Conservation (phyloP, 2,888 invertebrate genomes). For the Drosophila villosipedis region DNA sequence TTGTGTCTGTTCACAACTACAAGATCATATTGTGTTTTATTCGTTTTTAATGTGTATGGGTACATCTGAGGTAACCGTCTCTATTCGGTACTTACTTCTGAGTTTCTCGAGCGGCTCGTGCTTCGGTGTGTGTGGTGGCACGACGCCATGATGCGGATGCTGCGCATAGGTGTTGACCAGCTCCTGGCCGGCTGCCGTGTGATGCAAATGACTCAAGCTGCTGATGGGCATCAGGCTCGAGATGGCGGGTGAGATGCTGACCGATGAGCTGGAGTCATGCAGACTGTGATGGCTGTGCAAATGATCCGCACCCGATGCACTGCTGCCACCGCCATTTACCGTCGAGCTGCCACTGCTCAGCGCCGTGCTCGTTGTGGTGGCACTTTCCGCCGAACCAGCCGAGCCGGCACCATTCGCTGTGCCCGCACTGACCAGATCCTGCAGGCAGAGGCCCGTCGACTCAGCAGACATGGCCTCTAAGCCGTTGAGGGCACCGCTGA, state of each 20-base stretch:
- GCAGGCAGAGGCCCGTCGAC: conserved; percentile 88
- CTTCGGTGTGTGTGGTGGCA: conserved; percentile 87
- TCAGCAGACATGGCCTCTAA: conserved; percentile 87
- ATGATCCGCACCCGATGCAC: conserved; percentile 74
- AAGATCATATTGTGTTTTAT: neutral
- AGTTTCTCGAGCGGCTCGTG: conserved; percentile 91
- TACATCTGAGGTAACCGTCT: conserved; percentile 14
- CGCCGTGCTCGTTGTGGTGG: conserved; percentile 81
- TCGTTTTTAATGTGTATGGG: neutral
- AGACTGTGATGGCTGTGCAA: conserved; percentile 86
- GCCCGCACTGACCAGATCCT: conserved; percentile 88
- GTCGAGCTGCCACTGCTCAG: conserved; percentile 83
- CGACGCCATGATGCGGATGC: conserved; percentile 87
- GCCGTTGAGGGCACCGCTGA: conserved; percentile 78
- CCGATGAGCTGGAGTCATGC: conserved; percentile 87
- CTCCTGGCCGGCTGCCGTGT: conserved; percentile 84
- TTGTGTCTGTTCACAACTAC: neutral
- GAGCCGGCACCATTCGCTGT: conserved; percentile 85
- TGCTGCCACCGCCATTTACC: conserved; percentile 81
- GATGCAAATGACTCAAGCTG: conserved; percentile 85
- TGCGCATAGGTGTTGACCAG: conserved; percentile 86
- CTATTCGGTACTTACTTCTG: conserved; percentile 87
- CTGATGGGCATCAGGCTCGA: conserved; percentile 87
- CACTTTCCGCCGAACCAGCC: conserved; percentile 82
- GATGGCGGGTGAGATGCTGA: conserved; percentile 87